Base-by-base conservation (phyloP, 2,888 invertebrate species). In the Cataglyphis livida region DNA sequence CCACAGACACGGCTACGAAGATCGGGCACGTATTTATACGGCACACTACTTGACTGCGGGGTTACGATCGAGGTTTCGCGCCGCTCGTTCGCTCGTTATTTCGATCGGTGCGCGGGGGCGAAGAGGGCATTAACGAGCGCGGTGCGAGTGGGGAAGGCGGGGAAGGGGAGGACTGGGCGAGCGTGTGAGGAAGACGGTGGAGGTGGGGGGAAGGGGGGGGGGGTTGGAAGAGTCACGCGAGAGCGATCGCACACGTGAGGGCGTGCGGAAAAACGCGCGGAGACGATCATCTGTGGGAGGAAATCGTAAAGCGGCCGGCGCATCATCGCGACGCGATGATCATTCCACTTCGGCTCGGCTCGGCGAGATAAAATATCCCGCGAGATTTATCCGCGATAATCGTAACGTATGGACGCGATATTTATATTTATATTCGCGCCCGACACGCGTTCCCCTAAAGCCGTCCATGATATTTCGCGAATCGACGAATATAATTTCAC, bases 31-130 rank as follows among this genome's bases (percentile, higher is more conserved):
- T 32, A 25, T 25, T 89, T 89, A 87, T 82, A 21, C 28, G 81
- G 87, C 89, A 89, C 87, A 87, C 87, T 89, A 25, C 25, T 25
- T 89, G 88, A 89, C 88, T 88, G 76, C 66, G 84, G 74, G 88
- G 84, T 88, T 88, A 85, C 89, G 88, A 89, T 75, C 87, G 70
- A 21, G 21, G 70, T n/a, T n/a, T 7, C 82, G 57, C 88, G 32
- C 32, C 32, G 73, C 82, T 83, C 87, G 79, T 88, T 89, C 83
- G 89, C 88, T 89, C 88, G 89, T 88, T 88, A 88, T 87, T 89
- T 87, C 89, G 88, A 82, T 89, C 86, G 81, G 82, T 82, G 84
- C 82, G 76, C 62, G 57, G 64, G 25, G 38, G 65, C 54, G 25
- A 25, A 41, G 87, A 83, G 38, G 51, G 21, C 21, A 75, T 25